A percentile compares a stretch with the other conserved stretches of the same genome.
Conservation (phyloP, 2,888 invertebrate genomes). For the Apamea crenata region DNA sequence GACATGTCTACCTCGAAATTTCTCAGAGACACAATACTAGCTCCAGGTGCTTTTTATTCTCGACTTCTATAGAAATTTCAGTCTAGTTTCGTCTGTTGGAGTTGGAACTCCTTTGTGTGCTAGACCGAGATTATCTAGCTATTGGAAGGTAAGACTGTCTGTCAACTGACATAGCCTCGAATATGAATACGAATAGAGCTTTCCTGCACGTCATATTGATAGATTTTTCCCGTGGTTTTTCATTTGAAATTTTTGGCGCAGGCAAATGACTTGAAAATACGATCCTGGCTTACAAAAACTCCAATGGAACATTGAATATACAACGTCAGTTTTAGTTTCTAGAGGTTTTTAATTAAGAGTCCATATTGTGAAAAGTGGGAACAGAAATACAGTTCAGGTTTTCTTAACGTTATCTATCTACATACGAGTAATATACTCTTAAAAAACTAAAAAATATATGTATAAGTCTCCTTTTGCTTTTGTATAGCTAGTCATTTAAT, state of each 20-base stretch:
- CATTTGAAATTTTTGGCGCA: background rate
- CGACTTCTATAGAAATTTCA: conserved; percentile 20
- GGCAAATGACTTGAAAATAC: background rate
- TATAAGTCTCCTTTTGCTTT: no score
- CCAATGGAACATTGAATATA: background rate
- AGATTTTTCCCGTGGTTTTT: background rate
- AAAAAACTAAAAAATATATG: background rate
- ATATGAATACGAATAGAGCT: conserved; percentile 17
- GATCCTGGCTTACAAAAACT: background rate
- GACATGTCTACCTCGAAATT: background rate
- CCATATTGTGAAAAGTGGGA: background rate
- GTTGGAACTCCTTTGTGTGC: conserved; percentile 29
- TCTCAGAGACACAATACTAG: background rate
- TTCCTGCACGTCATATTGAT: background rate
- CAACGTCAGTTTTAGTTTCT: background rate
- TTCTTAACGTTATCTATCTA: background rate
- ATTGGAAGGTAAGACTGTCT: conserved; percentile 42
- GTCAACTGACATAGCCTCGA: conserved; percentile 44
- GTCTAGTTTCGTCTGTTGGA: conserved; percentile 6
- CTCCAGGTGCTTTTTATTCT: conserved; percentile 23
- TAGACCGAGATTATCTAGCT: conserved; percentile 30
- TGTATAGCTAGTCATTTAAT: background rate
- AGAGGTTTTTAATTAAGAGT: background rate
- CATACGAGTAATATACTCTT: no score
- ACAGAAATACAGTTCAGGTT: background rate